Evolutionary conservation across 2,888 invertebrate genomes (phyloP).

Genomic region (Tipula lateralis): DNA sequence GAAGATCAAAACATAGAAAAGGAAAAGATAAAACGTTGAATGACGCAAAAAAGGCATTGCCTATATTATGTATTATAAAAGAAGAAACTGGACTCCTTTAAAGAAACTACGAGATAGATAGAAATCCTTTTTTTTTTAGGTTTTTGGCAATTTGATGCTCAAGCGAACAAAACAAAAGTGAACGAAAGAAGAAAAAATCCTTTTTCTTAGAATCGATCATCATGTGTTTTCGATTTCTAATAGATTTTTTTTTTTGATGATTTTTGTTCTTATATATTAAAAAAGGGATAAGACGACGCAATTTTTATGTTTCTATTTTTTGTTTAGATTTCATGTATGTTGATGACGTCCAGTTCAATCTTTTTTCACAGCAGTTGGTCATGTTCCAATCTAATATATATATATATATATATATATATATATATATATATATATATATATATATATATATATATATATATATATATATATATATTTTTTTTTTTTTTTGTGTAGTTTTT

Average conservation of each 20-base stretch:
- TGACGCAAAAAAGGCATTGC: constrained; percentile 19
- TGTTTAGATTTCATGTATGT: not conserved
- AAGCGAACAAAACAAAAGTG: not conserved
- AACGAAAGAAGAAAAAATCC: not conserved
- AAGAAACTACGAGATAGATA: not conserved
- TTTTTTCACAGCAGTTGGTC: constrained; percentile 19
- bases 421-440: too few species aligned
- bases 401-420: too few species aligned
- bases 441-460: too few species aligned
- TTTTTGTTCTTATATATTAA: not conserved
- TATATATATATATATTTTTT: too few species aligned
- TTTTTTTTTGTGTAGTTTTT: too few species aligned
- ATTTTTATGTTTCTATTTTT: constrained; percentile 19
- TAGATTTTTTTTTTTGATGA: not conserved
- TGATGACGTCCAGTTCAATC: constrained; percentile 24
- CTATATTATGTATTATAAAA: too few species aligned
- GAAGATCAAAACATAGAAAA: not conserved
- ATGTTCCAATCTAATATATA: constrained; percentile 5
- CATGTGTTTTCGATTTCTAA: constrained; percentile 24
- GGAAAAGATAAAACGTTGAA: not conserved
- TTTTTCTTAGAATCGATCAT: not conserved
- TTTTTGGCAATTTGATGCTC: not conserved
- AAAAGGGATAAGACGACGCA: constrained; percentile 24
- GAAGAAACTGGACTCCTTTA: not conserved
- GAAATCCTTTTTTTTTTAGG: not conserved